phyloP scores from a whole-genome alignment of 2,113 vertebrate genomes.

The Dasyornis broadbenti region DNA sequence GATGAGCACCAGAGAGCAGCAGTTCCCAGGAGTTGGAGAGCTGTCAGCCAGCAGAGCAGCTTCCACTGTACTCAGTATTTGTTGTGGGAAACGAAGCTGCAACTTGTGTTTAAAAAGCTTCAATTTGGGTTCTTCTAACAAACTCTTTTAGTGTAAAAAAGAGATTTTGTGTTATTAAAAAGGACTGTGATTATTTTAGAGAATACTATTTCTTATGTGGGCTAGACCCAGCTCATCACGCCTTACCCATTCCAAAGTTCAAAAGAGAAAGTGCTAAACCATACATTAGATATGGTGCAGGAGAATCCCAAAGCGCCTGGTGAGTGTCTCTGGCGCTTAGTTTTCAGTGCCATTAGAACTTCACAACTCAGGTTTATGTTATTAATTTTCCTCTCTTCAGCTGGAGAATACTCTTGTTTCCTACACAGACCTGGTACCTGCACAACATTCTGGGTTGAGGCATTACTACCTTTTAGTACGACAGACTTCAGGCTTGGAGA shows the following conservation, averaged over 20 bases:
- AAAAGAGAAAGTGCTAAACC: not conserved
- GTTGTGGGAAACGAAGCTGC: not conserved
- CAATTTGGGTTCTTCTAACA: not conserved
- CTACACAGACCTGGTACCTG: not conserved
- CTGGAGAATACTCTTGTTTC: not conserved
- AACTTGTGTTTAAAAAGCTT: not conserved
- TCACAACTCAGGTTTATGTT: not conserved
- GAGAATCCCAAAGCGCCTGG: not conserved
- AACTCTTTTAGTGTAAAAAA: not conserved
- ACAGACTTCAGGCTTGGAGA: not conserved
- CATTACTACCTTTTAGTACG: not conserved
- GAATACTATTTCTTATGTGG: not conserved
- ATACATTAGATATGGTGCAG: accelerated
- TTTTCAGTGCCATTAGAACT: not conserved
- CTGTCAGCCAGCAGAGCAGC: not conserved
- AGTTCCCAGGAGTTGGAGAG: slow-evolving; percentile 49
- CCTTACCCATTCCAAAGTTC: not conserved
- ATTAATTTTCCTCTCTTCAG: not conserved
- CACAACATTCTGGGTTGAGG: not conserved
- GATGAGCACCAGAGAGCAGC: slow-evolving; percentile 61
- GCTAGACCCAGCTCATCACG: not conserved
- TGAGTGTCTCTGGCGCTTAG: not conserved
- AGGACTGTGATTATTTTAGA: not conserved
- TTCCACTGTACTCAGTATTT: not conserved
- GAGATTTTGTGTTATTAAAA: not conserved